Percentiles rank a stretch among this genome's conserved stretches.
Conservation (phyloP, 2,113 vertebrate genomes). For the Pseudopodoces humilis region DNA sequence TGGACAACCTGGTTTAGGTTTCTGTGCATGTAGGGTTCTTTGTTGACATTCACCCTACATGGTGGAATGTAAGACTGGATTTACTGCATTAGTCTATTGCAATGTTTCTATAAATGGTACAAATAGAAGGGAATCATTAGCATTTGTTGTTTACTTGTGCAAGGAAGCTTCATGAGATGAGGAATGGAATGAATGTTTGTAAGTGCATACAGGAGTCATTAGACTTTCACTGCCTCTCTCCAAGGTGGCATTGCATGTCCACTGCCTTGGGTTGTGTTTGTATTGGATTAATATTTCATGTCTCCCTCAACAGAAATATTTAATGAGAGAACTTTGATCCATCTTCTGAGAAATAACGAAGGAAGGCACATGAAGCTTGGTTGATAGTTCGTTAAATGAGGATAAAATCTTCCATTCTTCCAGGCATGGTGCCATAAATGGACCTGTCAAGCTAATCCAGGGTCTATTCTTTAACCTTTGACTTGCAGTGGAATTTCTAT, state of each 20-base stretch:
- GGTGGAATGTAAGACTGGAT: background rate
- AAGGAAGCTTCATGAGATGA: background rate
- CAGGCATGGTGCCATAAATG: background rate
- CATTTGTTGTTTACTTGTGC: background rate
- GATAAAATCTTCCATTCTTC: background rate
- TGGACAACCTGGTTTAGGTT: background rate
- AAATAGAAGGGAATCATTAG: background rate
- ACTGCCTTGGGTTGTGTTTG: background rate
- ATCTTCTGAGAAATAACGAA: background rate
- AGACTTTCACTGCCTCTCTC: background rate
- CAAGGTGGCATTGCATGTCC: background rate
- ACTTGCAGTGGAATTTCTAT: background rate
- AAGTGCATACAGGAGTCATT: background rate
- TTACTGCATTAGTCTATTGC: background rate
- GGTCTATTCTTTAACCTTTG: background rate
- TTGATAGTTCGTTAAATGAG: background rate
- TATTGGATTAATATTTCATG: background rate
- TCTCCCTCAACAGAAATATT: background rate
- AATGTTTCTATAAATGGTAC: background rate
- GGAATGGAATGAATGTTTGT: background rate
- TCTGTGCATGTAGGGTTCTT: background rate
- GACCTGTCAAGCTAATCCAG: background rate
- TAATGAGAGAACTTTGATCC: background rate
- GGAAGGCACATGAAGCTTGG: background rate
- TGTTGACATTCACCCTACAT: background rate